Base-by-base conservation (phyloP, 1,140 invertebrate genomes). In the Himalopsyche phryganea region DNA sequence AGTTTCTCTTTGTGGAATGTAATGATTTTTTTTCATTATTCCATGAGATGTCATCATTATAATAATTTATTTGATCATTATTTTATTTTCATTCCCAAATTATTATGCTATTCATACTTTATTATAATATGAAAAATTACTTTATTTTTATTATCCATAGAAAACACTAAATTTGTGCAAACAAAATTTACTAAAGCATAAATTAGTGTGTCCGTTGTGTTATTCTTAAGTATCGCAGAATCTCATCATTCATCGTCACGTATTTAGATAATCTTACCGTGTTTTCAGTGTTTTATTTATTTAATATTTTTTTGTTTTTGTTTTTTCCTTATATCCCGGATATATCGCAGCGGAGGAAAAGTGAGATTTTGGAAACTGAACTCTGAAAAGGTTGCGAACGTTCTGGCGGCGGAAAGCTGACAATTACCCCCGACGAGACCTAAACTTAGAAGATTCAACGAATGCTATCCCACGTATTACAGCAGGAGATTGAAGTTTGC, bases 341-440 rank as follows among this genome's bases (percentile, higher is more conserved):
- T 58, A 56, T 63, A 28, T 28, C 23, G 49, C 61, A 64, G 62
- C 45, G 58, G 53, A 42, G 62, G 62, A 17, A 60, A 64, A 50
- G 62, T 64, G 53, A 60, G 54, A 42, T 64, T 64, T 60, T 64
- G 62, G 62, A 64, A 59, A 36, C 50, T 60, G 40, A 60, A 64
- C 41, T 45, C 49, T 9, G 53, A 58, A 19, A 64, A 56, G 44
- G 55, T 64, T 15, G 46, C 42, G 14, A 63, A 60, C 36, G 54
- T 36, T 0, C 14, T 48, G 20, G 35, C 51, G 4, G 13, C 19
- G 18, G 58, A 57, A 13, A 64, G 62, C 62, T 64, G 62, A 64
- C 62, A 60, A 60, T 64, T 64, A 64, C 53, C 58, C 19, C 14
- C 33, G 11, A 2, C 44, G 15, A 50, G 19, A 36, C 35, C 53